Evolutionary conservation across 1,140 invertebrate species (phyloP).

Genomic region (Bilobella aurantiaca): DNA sequence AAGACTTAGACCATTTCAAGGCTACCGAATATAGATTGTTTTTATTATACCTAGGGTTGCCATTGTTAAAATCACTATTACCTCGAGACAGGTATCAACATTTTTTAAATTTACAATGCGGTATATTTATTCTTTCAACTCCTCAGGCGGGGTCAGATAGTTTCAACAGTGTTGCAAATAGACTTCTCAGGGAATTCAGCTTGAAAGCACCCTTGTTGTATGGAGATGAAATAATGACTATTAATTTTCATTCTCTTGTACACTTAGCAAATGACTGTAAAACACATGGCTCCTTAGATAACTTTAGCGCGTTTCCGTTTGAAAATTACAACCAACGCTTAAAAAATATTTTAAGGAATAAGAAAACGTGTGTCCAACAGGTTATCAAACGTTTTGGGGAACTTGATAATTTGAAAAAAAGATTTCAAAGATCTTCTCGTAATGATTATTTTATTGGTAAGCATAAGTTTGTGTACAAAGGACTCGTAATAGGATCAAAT

Average conservation of each 20-base stretch:
- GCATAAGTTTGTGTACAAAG: too few relatives aligned
- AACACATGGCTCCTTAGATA: not conserved
- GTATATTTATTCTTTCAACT: not conserved
- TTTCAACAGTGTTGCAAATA: not conserved
- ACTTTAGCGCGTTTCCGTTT: too few relatives aligned
- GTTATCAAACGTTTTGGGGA: too few relatives aligned
- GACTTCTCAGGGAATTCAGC: not conserved
- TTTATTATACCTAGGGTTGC: conserved; percentile 42
- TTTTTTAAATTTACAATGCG: not conserved
- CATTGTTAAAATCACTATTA: not conserved
- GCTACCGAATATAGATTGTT: conserved; percentile 44
- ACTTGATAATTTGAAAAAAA: too few relatives aligned
- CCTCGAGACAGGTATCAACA: not conserved
- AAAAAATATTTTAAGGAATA: too few relatives aligned
- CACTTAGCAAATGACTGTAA: not conserved
- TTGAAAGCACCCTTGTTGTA: not conserved
- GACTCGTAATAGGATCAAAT: too few relatives aligned
- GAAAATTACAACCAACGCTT: conserved; percentile 1
- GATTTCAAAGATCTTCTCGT: too few relatives aligned
- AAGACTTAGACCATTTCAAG: conserved; percentile 41
- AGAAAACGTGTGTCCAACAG: too few relatives aligned
- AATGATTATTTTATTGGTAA: too few relatives aligned
- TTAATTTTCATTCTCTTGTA: not conserved
- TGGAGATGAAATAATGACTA: not conserved
- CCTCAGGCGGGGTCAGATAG: not conserved